phyloP scores from a whole-genome alignment of 1,140 invertebrate species.

The Paracyclopina nana region DNA sequence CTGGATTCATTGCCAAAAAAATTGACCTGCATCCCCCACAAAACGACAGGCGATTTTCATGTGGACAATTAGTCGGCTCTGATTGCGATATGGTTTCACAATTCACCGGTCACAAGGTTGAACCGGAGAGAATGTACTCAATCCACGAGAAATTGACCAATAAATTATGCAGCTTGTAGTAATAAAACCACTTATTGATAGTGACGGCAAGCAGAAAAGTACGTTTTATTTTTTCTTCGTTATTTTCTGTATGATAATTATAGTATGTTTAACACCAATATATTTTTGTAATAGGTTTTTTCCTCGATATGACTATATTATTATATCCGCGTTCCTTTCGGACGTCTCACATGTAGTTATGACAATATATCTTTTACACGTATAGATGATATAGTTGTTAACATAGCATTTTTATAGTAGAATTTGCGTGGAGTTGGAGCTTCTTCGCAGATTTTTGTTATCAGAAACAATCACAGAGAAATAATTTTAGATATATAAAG shows the following conservation, averaged over 20 bases:
- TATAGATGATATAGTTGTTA: neutral
- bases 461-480: too few species aligned
- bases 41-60: constrained; percentile 21
- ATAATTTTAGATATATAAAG: too few species aligned
- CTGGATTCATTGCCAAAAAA: constrained; percentile 22
- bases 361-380: neutral
- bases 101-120: constrained; percentile 5
- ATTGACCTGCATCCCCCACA: constrained; percentile 19
- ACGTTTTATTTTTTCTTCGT: too few species aligned
- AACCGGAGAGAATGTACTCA: neutral
- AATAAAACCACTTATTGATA: too few species aligned
- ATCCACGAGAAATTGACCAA: neutral
- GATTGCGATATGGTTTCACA: constrained; percentile 21
- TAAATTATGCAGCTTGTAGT: too few species aligned
- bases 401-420: neutral
- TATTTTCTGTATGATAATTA: too few species aligned
- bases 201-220: too few species aligned
- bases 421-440: too few species aligned
- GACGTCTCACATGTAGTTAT: neutral
- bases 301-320: too few species aligned
- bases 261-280: too few species aligned
- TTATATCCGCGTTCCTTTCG: neutral
- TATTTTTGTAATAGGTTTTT: too few species aligned
- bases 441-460: too few species aligned
- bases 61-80: constrained; percentile 21